Conservation (phyloP, 2,113 vertebrate species). For the Chlorocebus sabaeus region DNA sequence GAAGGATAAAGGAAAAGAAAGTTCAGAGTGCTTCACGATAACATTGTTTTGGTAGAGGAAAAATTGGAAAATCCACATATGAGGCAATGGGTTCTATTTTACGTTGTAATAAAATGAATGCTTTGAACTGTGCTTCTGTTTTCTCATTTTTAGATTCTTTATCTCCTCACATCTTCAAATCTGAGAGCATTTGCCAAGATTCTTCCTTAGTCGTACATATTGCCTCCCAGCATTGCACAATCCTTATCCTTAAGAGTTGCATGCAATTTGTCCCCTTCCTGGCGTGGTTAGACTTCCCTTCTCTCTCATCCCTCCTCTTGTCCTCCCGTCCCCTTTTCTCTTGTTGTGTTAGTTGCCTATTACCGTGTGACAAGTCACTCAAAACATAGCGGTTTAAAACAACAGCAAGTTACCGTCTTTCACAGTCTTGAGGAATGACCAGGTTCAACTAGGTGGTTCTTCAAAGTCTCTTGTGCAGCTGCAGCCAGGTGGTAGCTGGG, state of each 20-base stretch:
- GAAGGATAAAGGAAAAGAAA: background rate
- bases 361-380: background rate
- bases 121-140: background rate
- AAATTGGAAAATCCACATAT: background rate
- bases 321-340: background rate
- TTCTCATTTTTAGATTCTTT: background rate
- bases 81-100: background rate
- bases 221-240: background rate
- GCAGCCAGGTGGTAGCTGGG: background rate
- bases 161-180: background rate
- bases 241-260: background rate
- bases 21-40: background rate
- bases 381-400: background rate
- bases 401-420: accelerated
- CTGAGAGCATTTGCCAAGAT: background rate
- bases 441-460: background rate
- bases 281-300: background rate
- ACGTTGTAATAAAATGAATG: background rate
- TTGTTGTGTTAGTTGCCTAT: background rate
- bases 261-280: background rate
- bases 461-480: accelerated
- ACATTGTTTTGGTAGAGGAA: background rate
- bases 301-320: background rate
- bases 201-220: background rate
- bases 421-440: background rate